These are phyloP conservation scores for Parazoanthus atlanticus DNA, from an alignment of 92 coral and sea anemone genomes.

Conservation along the genomic window DNA sequence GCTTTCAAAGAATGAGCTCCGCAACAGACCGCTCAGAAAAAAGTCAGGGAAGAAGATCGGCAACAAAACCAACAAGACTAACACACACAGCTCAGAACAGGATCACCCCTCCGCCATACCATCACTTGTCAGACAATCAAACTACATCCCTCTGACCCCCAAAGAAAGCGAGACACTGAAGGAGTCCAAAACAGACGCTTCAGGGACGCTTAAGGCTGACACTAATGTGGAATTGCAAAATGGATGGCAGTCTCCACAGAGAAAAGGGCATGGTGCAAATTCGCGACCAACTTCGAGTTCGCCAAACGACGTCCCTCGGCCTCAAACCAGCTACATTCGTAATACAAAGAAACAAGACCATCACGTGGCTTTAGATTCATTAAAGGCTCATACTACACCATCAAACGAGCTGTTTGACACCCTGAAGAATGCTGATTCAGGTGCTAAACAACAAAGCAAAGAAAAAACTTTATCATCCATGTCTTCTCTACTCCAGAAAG, in stretches of 20 bases:
- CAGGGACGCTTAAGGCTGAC: background rate
- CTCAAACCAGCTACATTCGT: background rate
- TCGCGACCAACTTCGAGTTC: background rate
- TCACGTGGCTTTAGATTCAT: background rate
- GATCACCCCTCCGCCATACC: background rate
- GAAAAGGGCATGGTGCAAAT: background rate
- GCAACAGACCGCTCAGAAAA: conserved; percentile 41
- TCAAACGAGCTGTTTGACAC: background rate
- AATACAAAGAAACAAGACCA: background rate
- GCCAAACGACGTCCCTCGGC: background rate
- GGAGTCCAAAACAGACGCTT: background rate
- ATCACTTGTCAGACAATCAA: background rate
- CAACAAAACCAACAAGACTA: background rate
- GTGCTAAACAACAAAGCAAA: background rate
- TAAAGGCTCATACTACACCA: background rate
- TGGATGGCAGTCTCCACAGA: background rate
- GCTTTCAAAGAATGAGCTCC: conserved; percentile 46
- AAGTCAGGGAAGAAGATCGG: background rate
- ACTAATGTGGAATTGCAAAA: background rate
- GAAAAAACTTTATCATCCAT: background rate
- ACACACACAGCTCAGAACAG: background rate
- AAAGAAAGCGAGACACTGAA: background rate
- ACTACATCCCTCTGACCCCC: background rate
- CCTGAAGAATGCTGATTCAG: background rate
- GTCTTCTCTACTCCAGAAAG: background rate